Base-by-base conservation (phyloP, 2,797 vertebrate genomes). In the Zenarchopterus dispar region DNA sequence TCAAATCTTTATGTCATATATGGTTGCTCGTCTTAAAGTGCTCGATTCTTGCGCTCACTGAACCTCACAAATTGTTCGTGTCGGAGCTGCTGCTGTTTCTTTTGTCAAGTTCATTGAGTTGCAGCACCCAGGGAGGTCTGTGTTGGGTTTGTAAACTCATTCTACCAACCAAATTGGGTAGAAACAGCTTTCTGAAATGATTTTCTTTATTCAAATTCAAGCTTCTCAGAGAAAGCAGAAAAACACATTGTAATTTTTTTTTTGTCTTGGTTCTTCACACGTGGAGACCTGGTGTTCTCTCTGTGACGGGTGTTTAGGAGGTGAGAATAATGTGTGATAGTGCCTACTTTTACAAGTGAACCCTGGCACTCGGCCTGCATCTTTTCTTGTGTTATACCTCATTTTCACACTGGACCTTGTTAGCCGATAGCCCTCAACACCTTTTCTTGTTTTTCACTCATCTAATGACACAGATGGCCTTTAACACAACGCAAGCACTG, bases 331-430 rank as follows among this genome's bases (percentile, higher is more conserved):
- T 53, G 62, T 53, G 67, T 62, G 53, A 78, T 73, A 44, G 51
- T 44, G 73, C 56, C 56, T 60, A 59, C 15, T 57, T 88, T 85
- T 71, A 77, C 0, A 26, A 80, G 58, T 59, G 66, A 75, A 56
- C 62, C 43, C 45, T 80, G 78, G 56, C 67, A 72, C 50, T 0
- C 49, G 76, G 62, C 28, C 4, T 7, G 23, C 66, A 47, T 15
- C 62, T 18, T 6, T 48, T 33, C 56, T 77, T 67, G 54, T 69
- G 46, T 81, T 69, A 67, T 81, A 77, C 80, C 78, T 79, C 69
- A 31, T 48, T 23, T 73, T 81, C 55, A 56, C 39, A 48, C 62
- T 48, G 71, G 57, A 75, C 70, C 55, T 71, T 46, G 77, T 84
- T 84, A 77, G 77, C 57, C 73, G 63, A 56, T 62, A 64, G 47